Conservation (phyloP, 2,797 vertebrate genomes). For the Diplodus sargus region DNA sequence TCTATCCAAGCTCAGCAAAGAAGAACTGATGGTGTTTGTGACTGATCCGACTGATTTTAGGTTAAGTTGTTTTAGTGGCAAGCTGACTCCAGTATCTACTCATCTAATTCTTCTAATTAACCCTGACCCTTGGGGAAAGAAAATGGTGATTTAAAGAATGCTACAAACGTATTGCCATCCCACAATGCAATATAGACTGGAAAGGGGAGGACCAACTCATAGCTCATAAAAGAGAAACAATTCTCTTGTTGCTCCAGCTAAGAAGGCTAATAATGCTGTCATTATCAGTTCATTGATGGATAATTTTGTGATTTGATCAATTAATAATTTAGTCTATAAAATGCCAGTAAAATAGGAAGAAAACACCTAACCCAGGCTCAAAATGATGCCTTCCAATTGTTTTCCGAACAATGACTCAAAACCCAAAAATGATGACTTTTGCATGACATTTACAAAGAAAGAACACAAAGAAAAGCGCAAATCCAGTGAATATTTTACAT, state of each 20-base stretch:
- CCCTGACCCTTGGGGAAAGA: too few species aligned
- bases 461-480: background rate
- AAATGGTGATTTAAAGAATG: background rate
- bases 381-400: background rate
- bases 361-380: background rate
- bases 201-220: background rate
- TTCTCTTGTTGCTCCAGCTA: background rate
- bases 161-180: background rate
- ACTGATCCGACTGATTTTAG: background rate
- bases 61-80: too few species aligned
- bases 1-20: background rate
- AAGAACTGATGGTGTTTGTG: too few species aligned
- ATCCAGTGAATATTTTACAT: background rate
- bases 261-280: background rate
- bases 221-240: background rate
- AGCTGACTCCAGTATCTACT: too few species aligned
- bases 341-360: too few species aligned
- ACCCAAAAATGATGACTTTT: background rate
- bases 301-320: too few species aligned
- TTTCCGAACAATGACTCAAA: background rate
- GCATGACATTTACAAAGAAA: background rate
- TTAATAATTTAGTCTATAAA: too few species aligned
- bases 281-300: background rate
- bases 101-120: too few species aligned
- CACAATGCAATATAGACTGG: background rate